A percentile compares a stretch with the other conserved stretches of the same genome.
Conservation (phyloP, 2,797 vertebrate species). For the Clarias laeviceps region DNA sequence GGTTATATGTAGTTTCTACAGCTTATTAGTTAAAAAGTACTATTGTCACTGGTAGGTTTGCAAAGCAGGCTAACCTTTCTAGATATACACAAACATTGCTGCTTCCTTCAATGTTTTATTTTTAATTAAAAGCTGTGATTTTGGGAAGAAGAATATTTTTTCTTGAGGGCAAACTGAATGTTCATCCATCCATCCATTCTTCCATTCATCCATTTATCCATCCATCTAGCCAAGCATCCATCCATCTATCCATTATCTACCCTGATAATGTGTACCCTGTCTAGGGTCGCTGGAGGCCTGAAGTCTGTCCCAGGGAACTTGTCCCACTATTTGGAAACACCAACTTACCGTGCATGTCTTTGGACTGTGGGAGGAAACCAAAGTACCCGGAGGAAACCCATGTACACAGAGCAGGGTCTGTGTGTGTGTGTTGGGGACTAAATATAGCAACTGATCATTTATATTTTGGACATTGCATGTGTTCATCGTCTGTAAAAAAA, state of each 20-base stretch:
- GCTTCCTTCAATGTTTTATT: neutral
- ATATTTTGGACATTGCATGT: neutral
- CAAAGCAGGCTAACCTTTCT: neutral
- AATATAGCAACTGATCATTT: neutral
- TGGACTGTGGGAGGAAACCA: no score
- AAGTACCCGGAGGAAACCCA: no score
- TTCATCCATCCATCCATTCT: no score
- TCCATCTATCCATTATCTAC: no score
- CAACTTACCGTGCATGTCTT: no score
- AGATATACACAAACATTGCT: neutral
- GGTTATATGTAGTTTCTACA: neutral
- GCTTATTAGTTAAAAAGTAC: neutral
- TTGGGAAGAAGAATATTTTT: neutral
- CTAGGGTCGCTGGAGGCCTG: no score
- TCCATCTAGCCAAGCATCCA: no score
- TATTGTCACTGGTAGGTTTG: neutral
- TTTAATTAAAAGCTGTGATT: neutral
- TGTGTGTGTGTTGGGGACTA: neutral
- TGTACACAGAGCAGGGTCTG: neutral
- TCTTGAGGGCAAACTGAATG: neutral
- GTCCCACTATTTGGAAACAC: no score
- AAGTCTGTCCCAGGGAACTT: no score
- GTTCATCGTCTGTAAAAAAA: conserved; percentile 24
- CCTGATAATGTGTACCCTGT: no score
- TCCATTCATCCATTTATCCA: no score